Percentiles rank a stretch among this genome's conserved stretches.
phyloP scores from a whole-genome alignment of 37 sponge, comb jelly and placozoan genomes.

The Crambe crambe region DNA sequence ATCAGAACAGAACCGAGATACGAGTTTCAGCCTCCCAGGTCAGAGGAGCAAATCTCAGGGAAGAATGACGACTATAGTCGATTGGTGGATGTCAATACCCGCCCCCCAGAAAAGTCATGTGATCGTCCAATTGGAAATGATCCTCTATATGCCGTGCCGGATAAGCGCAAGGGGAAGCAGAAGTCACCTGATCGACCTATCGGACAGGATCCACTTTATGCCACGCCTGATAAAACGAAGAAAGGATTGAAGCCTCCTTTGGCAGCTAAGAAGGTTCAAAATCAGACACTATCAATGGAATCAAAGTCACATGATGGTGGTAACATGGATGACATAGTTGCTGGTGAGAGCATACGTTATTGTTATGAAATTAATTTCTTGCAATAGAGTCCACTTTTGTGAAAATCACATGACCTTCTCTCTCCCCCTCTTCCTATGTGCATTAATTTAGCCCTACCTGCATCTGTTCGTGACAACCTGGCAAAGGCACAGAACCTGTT shows the following conservation, averaged over 20 bases:
- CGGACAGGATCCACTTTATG: constrained; percentile 2
- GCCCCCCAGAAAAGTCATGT: neutral
- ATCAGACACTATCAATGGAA: too few species aligned
- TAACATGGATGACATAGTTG: too few species aligned
- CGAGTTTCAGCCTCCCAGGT: neutral
- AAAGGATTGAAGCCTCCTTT: neutral
- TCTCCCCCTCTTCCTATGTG: too few species aligned
- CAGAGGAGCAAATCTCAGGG: neutral
- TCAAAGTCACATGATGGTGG: too few species aligned
- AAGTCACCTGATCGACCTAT: too few species aligned
- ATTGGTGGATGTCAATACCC: constrained; percentile 4
- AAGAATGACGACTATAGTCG: neutral
- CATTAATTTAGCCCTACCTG: neutral
- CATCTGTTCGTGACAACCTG: neutral
- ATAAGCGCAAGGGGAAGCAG: constrained; percentile 3
- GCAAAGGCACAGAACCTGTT: constrained; percentile 1
- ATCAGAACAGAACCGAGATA: neutral
- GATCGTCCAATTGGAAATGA: neutral
- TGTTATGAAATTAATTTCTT: too few species aligned
- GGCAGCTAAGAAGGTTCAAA: neutral
- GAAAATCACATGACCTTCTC: too few species aligned
- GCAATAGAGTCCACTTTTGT: too few species aligned
- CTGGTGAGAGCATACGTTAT: too few species aligned
- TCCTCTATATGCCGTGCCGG: constrained; percentile 13
- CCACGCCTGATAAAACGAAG: neutral